Percentiles rank a stretch among this genome's conserved stretches.
Evolutionary conservation across 2,888 invertebrate species (phyloP).

Genomic region (Athalia circularis): DNA sequence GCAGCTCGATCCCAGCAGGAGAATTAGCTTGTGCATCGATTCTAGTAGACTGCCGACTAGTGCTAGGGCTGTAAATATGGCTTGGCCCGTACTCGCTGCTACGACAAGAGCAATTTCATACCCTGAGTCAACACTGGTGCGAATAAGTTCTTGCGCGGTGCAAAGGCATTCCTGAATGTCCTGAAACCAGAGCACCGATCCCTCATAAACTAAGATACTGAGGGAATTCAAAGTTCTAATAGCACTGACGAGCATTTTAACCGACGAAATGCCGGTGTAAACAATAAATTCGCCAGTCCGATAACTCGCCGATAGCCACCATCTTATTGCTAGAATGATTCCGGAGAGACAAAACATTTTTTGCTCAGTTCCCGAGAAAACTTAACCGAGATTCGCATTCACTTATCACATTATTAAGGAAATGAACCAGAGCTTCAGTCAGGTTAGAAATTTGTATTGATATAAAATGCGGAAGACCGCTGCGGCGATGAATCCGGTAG

Average conservation of each 20-base stretch:
- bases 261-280: constrained; percentile 15
- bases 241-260: constrained; percentile 9
- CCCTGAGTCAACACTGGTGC: neutral
- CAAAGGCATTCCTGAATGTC: neutral
- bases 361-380: neutral
- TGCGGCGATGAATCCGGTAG: too few relatives aligned
- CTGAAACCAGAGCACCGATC: constrained; percentile 21
- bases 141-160: neutral
- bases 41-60: neutral
- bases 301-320: constrained; percentile 26
- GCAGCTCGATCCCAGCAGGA: constrained; percentile 34
- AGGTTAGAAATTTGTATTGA: too few relatives aligned
- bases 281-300: constrained; percentile 29
- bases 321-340: constrained; percentile 1
- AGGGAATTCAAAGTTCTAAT: constrained; percentile 5
- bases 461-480: too few relatives aligned
- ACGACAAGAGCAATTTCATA: neutral
- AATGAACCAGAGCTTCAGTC: too few relatives aligned
- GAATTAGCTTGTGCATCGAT: constrained; percentile 7
- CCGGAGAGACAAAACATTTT: neutral
- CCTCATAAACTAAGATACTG: constrained; percentile 1
- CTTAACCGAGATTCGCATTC: too few relatives aligned
- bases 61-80: constrained; percentile 1
- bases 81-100: neutral
- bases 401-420: too few relatives aligned